A percentile compares a stretch with the other conserved stretches of the same genome.
Conservation (phyloP, 2,797 vertebrate species). For the Eupleurogrammus muticus region DNA sequence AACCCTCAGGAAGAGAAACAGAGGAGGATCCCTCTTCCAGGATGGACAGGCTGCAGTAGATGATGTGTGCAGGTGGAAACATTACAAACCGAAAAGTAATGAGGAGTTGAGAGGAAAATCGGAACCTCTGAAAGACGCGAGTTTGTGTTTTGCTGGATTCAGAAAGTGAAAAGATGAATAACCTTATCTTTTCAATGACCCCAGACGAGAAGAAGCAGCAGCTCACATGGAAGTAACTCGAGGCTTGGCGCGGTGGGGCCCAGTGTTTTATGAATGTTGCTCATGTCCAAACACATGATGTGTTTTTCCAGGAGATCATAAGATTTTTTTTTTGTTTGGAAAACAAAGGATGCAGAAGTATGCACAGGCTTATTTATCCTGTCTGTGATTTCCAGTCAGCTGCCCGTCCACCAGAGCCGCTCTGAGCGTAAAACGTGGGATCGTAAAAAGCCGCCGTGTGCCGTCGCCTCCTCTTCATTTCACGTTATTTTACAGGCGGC, state of each 20-base stretch:
- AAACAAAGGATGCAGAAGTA: background rate
- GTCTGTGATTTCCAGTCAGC: conserved; percentile 6
- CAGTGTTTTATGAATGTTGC: background rate
- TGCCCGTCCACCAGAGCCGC: conserved; percentile 11
- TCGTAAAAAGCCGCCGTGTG: conserved; percentile 48
- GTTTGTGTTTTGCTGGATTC: no score
- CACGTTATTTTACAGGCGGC: conserved; percentile 49
- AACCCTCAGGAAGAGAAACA: no score
- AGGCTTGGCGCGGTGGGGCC: background rate
- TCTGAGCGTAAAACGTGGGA: conserved; percentile 29
- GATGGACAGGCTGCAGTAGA: no score
- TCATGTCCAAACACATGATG: conserved; percentile 5
- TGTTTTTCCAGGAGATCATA: conserved; percentile 2
- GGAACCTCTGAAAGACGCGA: no score
- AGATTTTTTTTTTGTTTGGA: background rate
- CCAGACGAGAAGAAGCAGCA: no score
- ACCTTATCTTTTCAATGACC: no score
- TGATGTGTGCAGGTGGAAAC: no score
- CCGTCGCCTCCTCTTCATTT: conserved; percentile 60
- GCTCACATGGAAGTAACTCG: background rate
- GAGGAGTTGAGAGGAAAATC: no score
- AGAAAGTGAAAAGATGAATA: no score
- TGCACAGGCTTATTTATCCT: background rate
- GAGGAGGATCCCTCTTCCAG: no score
- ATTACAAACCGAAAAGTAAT: no score